Conservation (phyloP, 1,140 invertebrate species). For the Drosophila subpulchrella region DNA sequence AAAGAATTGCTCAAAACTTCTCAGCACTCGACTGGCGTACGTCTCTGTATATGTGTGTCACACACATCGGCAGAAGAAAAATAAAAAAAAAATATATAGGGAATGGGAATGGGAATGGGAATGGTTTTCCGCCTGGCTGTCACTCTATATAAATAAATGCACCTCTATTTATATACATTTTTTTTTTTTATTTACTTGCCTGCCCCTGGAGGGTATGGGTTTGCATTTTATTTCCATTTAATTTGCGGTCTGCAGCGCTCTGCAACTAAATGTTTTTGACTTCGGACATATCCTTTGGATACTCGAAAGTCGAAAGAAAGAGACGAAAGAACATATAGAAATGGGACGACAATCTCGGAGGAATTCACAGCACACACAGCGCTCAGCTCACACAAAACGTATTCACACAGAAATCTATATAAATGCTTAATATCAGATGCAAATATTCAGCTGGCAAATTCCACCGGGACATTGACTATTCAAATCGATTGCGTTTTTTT, state of each 20-base stretch:
- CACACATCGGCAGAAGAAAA: constrained; percentile 14
- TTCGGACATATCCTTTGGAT: constrained; percentile 22
- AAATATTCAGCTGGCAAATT: constrained; percentile 28
- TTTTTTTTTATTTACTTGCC: constrained; percentile 23
- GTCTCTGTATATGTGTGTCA: constrained; percentile 46
- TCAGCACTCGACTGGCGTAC: not conserved
- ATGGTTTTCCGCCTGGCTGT: constrained; percentile 26
- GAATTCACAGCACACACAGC: constrained; percentile 9
- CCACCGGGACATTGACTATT: constrained; percentile 29
- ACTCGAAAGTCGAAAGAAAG: not conserved
- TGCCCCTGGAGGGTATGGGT: not conserved
- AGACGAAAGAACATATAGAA: not conserved
- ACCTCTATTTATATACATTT: constrained; percentile 26
- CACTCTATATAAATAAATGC: constrained; percentile 29
- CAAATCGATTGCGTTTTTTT: constrained; percentile 29
- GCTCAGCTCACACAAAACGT: not conserved
- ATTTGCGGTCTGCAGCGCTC: constrained; percentile 55
- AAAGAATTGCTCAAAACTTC: constrained; percentile 77
- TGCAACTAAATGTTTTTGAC: constrained; percentile 38
- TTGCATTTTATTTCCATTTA: constrained; percentile 77
- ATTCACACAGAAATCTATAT: constrained; percentile 28
- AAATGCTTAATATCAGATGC: constrained; percentile 49
- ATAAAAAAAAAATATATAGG: not conserved
- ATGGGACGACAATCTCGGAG: not conserved
- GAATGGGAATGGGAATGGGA: too few relatives aligned